Base-by-base conservation (phyloP, 2,888 invertebrate species). In the Cosmopolites sordidus region DNA sequence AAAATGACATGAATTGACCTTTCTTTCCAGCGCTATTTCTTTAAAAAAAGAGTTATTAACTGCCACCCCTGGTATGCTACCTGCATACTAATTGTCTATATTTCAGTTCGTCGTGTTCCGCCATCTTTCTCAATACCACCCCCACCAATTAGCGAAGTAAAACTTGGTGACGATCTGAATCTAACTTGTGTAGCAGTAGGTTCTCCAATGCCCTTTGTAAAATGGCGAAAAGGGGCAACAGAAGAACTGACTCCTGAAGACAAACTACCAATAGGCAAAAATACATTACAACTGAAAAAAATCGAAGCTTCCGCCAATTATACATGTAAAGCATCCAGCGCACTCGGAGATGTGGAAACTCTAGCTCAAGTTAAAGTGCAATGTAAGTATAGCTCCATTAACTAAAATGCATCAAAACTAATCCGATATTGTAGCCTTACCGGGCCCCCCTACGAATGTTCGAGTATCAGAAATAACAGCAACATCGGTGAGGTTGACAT, bases 161-260 rank as follows among this genome's bases (percentile, higher is more conserved):
- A 91, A 83, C 80, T 95, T 44, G 95, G 95, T 11, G 88, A 89
- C 0, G 87, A 88, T 69, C 79, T 97, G 63, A 97, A 93, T 73
- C 78, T 99, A 61, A 94, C 94, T 51, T 99, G 99, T 74, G 94
- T 96, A 49, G 98, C 98, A 8, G 91, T 93, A 22, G 98, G 99
- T 15, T 93, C 97, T 0, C 98, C 98, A 4, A 96, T 98, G 96
- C 99, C 98, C 1, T 87, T 85, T 65, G 96, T 99, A 48, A 94
- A 92, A 75, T 92, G 92, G 92, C 83, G 88, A 62, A 89, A 89
- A 77, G 91, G 91, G 47, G 79, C 85, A 27, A 83, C 83, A 8
- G 84, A 84, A 71, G 93, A 93, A 75, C 75, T 94, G 60, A 92
- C 92, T 0, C 89, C 92, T 0, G 92, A 92, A 73, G 92, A 93